These are phyloP conservation scores for Iselma pallidipennis DNA, from an alignment of 2,888 invertebrate genomes.

Conservation along the genomic window DNA sequence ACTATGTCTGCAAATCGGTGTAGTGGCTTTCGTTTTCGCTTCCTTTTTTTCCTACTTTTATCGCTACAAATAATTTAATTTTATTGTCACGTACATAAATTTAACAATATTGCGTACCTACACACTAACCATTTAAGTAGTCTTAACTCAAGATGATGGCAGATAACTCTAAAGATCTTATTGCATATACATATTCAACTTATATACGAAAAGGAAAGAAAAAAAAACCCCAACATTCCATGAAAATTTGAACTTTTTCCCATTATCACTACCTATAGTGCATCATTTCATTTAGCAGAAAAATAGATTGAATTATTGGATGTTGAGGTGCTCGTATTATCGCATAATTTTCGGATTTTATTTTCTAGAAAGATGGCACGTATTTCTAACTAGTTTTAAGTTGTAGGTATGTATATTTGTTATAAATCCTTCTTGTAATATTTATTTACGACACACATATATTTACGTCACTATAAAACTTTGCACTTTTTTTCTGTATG, in stretches of 20 bases:
- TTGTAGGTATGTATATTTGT: not conserved
- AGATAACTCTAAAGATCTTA: conserved; percentile 20
- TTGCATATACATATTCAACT: conserved; percentile 8
- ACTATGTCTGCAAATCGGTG: not conserved
- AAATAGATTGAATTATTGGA: not conserved
- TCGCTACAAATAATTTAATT: conserved; percentile 16
- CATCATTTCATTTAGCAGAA: not conserved
- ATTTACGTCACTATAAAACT: not conserved
- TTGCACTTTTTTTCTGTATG: not conserved
- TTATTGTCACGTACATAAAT: conserved; percentile 18
- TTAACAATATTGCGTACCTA: not conserved
- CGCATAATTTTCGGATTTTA: not conserved
- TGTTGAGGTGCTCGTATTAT: not conserved
- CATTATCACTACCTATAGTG: too few relatives aligned
- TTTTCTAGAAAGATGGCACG: not conserved
- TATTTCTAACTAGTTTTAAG: not conserved
- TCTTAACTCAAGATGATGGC: conserved; percentile 23
- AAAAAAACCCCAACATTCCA: not conserved
- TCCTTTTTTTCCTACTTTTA: not conserved
- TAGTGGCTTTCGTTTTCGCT: not conserved
- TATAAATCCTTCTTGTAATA: not conserved
- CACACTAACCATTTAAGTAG: conserved; percentile 10
- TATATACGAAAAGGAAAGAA: not conserved
- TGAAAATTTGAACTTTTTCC: not conserved
- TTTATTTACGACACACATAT: not conserved